Evolutionary conservation across 2,797 vertebrate species (phyloP).

Genomic region (Danio kyathit): DNA sequence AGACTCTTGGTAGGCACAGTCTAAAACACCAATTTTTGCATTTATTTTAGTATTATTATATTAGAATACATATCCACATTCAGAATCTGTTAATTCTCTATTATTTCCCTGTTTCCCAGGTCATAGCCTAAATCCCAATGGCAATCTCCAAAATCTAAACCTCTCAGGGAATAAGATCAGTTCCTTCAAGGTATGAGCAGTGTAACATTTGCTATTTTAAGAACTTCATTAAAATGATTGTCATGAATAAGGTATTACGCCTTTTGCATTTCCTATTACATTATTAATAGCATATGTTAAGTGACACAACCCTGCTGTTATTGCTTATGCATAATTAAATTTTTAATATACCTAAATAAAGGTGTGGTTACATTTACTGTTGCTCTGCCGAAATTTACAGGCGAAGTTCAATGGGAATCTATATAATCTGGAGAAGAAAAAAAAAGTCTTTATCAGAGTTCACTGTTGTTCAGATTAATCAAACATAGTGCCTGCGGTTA

Average conservation of each 20-base stretch:
- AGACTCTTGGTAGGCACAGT: conserved; percentile 81
- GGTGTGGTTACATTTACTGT: neutral
- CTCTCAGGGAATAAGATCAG: conserved; percentile 89
- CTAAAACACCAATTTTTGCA: neutral
- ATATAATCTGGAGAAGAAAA: neutral
- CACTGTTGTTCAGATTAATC: neutral
- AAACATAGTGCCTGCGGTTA: neutral
- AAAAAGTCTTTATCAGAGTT: neutral
- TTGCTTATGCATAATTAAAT: neutral
- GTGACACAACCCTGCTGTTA: neutral
- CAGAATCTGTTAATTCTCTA: neutral
- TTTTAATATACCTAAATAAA: neutral
- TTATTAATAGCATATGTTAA: neutral
- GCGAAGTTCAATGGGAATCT: neutral
- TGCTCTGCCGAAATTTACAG: neutral
- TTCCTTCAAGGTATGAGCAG: conserved; percentile 83
- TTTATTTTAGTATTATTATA: neutral
- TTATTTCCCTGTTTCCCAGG: conserved; percentile 61
- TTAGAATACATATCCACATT: neutral
- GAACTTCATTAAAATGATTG: neutral
- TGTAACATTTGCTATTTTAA: neutral
- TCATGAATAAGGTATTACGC: neutral
- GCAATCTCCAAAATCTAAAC: conserved; percentile 84
- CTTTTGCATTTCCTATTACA: neutral
- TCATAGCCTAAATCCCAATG: conserved; percentile 81